Percentiles rank a stretch among this genome's conserved stretches.
These are phyloP conservation scores for Silurus meridionalis DNA, from an alignment of 2,113 vertebrate genomes.

Conservation along the genomic window DNA sequence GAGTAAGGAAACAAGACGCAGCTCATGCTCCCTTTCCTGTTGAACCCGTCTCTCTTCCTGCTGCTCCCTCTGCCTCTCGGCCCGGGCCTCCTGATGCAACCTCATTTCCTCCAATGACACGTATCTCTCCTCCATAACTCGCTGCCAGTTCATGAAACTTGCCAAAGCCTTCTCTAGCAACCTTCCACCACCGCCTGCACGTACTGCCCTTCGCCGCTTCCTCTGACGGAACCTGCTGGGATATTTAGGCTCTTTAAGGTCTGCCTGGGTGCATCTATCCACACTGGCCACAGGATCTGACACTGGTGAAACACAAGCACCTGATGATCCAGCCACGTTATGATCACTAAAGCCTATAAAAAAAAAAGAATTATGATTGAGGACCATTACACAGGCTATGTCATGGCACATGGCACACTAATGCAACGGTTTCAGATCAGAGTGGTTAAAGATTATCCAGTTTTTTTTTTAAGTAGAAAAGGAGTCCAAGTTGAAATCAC, in stretches of 20 bases:
- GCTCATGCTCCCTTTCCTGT: conserved; percentile 78
- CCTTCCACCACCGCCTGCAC: conserved; percentile 57
- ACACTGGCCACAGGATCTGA: conserved; percentile 38
- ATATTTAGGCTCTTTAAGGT: conserved; percentile 17
- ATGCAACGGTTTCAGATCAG: neutral
- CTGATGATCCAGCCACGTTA: conserved; percentile 67
- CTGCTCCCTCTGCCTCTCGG: conserved; percentile 78
- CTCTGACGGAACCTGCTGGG: conserved; percentile 59
- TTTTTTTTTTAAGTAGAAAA: neutral
- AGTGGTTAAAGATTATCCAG: neutral
- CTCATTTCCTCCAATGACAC: conserved; percentile 74
- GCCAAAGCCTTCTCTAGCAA: conserved; percentile 71
- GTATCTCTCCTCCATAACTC: conserved; percentile 77
- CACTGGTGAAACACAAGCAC: conserved; percentile 54
- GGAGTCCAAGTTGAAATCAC: neutral
- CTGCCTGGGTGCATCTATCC: conserved; percentile 43
- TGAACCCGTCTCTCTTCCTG: conserved; percentile 78
- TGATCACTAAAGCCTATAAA: conserved; percentile 72
- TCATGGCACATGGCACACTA: neutral
- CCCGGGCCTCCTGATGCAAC: conserved; percentile 72
- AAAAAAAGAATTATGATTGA: neutral
- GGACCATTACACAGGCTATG: neutral
- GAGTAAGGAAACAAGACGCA: conserved; percentile 78
- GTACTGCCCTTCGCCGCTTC: conserved; percentile 62
- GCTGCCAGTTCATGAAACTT: conserved; percentile 76